Conservation (phyloP, 2,797 vertebrate species). For the Hydrophis major region DNA sequence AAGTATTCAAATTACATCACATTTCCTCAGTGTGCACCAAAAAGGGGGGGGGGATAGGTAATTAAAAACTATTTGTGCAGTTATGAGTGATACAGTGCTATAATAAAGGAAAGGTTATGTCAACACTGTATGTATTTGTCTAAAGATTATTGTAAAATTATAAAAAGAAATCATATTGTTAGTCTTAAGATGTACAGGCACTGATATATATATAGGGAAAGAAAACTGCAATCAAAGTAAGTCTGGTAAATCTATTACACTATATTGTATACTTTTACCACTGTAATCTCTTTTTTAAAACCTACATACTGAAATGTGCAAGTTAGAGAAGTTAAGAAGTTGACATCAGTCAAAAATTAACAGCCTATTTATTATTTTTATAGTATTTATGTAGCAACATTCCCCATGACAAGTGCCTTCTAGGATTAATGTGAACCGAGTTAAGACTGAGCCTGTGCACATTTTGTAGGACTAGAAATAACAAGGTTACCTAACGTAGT, state of each 20-base stretch:
- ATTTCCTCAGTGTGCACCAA: too few relatives aligned
- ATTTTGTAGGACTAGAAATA: neutral
- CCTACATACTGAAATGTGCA: constrained; percentile 3
- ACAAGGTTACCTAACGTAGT: too few relatives aligned
- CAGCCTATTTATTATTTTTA: constrained; percentile 8
- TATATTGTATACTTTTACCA: neutral
- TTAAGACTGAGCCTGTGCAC: neutral
- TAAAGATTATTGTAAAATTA: neutral
- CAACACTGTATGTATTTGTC: neutral
- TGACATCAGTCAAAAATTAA: neutral
- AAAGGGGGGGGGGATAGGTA: too few relatives aligned
- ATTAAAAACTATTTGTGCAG: neutral
- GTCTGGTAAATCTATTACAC: neutral
- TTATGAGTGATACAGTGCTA: neutral
- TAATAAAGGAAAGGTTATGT: neutral
- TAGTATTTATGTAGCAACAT: constrained; percentile 11
- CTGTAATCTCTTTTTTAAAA: neutral
- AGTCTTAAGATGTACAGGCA: neutral
- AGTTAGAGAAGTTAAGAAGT: neutral
- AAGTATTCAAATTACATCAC: neutral
- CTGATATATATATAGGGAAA: neutral
- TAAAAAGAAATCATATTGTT: neutral
- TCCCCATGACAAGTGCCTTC: neutral
- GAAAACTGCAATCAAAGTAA: neutral
- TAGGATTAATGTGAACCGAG: neutral